These are phyloP conservation scores for Microctonus hyperodae DNA, from an alignment of 2,888 invertebrate species.

Conservation along the genomic window DNA sequence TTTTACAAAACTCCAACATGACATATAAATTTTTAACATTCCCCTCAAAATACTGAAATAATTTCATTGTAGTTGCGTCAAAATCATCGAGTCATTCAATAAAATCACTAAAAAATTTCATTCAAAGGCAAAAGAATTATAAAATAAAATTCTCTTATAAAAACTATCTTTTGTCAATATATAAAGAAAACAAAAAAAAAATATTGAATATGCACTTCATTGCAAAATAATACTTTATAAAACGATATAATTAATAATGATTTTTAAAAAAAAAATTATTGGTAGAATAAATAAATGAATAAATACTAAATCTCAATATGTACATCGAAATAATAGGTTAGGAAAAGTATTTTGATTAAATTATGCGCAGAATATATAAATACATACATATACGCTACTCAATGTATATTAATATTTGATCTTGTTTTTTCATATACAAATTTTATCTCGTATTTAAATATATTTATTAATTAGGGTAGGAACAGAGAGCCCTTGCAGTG, in stretches of 20 bases:
- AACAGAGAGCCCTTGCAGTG: constrained; percentile 62
- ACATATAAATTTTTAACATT: neutral
- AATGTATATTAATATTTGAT: too few species aligned
- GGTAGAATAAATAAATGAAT: too few species aligned
- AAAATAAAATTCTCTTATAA: neutral
- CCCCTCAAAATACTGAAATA: neutral
- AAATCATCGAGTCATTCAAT: neutral
- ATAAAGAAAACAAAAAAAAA: too few species aligned
- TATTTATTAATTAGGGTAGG: constrained; percentile 54
- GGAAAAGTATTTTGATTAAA: neutral
- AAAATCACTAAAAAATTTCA: too few species aligned
- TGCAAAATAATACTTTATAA: too few species aligned
- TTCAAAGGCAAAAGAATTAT: too few species aligned
- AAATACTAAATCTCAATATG: too few species aligned
- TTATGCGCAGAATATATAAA: neutral
- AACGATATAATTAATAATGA: too few species aligned
- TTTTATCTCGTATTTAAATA: too few species aligned
- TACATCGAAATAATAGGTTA: neutral
- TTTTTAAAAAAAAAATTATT: too few species aligned
- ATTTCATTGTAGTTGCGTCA: neutral
- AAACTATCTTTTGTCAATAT: neutral
- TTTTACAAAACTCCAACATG: neutral
- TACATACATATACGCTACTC: too few species aligned
- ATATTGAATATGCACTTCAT: too few species aligned
- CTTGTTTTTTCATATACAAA: neutral